phyloP scores from a whole-genome alignment of 2,888 invertebrate species.

The Clunio marinus region DNA sequence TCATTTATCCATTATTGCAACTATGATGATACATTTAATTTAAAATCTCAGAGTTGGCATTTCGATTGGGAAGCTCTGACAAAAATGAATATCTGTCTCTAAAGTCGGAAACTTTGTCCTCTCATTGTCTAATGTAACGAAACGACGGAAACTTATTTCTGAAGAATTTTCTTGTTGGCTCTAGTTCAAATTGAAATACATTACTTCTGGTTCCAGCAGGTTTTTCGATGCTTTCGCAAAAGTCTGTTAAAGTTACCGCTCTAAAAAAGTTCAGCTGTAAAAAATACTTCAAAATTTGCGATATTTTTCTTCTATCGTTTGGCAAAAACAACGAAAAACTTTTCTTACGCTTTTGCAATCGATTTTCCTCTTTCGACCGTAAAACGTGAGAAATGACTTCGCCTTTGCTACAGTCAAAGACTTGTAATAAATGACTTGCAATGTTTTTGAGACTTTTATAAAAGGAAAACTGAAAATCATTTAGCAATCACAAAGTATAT shows the following conservation, averaged over 20 bases:
- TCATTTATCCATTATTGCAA: too few relatives aligned
- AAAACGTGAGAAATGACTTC: background rate
- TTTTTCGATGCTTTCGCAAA: too few relatives aligned
- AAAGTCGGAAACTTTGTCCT: too few relatives aligned
- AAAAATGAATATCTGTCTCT: too few relatives aligned
- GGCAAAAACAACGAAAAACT: background rate
- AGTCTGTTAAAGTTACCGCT: too few relatives aligned
- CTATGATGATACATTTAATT: too few relatives aligned
- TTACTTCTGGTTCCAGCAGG: background rate
- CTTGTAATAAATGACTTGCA: slow-evolving; percentile 2
- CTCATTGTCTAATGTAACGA: too few relatives aligned
- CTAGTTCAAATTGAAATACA: background rate
- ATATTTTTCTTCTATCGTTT: background rate
- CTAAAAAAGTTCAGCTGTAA: background rate
- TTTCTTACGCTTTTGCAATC: background rate
- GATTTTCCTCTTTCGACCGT: background rate
- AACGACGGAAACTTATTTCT: too few relatives aligned
- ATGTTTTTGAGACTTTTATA: background rate
- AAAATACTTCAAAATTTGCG: background rate
- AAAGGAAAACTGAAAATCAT: too few relatives aligned
- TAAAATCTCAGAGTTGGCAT: too few relatives aligned
- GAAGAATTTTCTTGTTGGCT: background rate
- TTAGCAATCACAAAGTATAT: too few relatives aligned
- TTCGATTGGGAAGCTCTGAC: too few relatives aligned
- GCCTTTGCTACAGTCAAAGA: background rate